A percentile compares a stretch with the other conserved stretches of the same genome.
These are phyloP conservation scores for Xestoiulus laeticollis DNA, from an alignment of 2,888 invertebrate genomes.

Conservation along the genomic window DNA sequence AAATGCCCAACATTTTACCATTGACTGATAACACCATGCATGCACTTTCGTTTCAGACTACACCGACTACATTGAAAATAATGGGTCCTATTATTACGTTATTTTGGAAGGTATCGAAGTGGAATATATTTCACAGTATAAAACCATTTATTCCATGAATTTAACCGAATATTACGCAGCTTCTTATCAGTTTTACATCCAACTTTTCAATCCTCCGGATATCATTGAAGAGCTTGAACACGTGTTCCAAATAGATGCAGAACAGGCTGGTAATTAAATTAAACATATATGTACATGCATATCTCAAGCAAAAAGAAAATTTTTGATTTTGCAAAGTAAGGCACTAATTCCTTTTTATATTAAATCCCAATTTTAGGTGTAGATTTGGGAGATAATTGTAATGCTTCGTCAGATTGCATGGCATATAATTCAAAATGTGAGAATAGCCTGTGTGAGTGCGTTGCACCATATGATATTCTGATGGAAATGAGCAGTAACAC, in stretches of 20 bases:
- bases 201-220: not conserved
- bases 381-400: not conserved
- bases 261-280: not conserved
- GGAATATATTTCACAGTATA: not conserved
- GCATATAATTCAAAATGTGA: not conserved
- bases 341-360: too few relatives aligned
- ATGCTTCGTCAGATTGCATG: slow-evolving; percentile 20
- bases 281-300: not conserved
- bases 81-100: not conserved
- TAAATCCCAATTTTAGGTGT: not conserved
- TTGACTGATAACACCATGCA: too few relatives aligned
- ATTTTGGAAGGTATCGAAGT: not conserved
- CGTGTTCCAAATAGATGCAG: not conserved
- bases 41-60: slow-evolving; percentile 19
- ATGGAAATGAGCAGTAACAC: not conserved
- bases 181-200: not conserved
- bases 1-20: too few relatives aligned
- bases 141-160: not conserved
- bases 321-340: not conserved
- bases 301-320: not conserved
- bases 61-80: not conserved
- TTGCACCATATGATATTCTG: not conserved
- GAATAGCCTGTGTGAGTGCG: not conserved
- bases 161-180: slow-evolving; percentile 18
- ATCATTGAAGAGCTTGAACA: slow-evolving; percentile 5